Evolutionary conservation across 2,797 vertebrate genomes (phyloP).

Genomic region (Sebastes cheni): DNA sequence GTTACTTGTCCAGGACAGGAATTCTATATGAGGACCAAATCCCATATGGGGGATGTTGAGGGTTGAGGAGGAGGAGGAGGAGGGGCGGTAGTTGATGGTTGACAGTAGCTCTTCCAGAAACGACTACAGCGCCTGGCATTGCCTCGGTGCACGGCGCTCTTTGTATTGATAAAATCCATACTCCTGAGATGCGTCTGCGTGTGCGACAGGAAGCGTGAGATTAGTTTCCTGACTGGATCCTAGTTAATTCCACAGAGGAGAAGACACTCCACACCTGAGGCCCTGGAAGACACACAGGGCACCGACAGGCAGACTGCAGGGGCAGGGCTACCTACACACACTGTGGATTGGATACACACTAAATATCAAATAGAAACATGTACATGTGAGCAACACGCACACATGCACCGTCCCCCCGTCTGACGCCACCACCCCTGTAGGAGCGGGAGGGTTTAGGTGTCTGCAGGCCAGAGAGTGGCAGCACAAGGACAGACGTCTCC

Average conservation of each 20-base stretch:
- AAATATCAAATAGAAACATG: slow-evolving; percentile 24
- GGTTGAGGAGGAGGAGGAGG: neutral
- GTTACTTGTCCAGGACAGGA: slow-evolving; percentile 57
- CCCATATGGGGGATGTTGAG: slow-evolving; percentile 53
- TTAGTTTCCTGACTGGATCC: slow-evolving; percentile 80
- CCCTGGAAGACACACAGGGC: slow-evolving; percentile 58
- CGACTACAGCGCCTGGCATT: slow-evolving; percentile 38
- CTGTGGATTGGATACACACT: neutral
- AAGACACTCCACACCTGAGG: slow-evolving; percentile 74
- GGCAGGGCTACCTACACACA: slow-evolving; percentile 26
- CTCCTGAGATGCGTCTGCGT: slow-evolving; percentile 70
- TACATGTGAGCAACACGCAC: neutral
- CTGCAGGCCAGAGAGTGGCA: slow-evolving; percentile 92
- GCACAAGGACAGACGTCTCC: slow-evolving; percentile 89
- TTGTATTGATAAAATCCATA: slow-evolving; percentile 76
- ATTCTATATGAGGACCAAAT: slow-evolving; percentile 54
- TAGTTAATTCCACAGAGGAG: slow-evolving; percentile 75
- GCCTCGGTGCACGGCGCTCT: slow-evolving; percentile 49
- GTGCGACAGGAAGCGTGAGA: slow-evolving; percentile 73
- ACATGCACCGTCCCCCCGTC: slow-evolving; percentile 45
- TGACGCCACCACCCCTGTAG: slow-evolving; percentile 70
- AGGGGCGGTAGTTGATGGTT: slow-evolving; percentile 19
- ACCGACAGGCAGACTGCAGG: slow-evolving; percentile 62
- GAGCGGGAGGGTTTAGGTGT: slow-evolving; percentile 83
- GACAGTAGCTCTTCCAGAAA: slow-evolving; percentile 59